Base-by-base conservation (phyloP, 2,888 invertebrate genomes). In the Philhelius pedissequus region DNA sequence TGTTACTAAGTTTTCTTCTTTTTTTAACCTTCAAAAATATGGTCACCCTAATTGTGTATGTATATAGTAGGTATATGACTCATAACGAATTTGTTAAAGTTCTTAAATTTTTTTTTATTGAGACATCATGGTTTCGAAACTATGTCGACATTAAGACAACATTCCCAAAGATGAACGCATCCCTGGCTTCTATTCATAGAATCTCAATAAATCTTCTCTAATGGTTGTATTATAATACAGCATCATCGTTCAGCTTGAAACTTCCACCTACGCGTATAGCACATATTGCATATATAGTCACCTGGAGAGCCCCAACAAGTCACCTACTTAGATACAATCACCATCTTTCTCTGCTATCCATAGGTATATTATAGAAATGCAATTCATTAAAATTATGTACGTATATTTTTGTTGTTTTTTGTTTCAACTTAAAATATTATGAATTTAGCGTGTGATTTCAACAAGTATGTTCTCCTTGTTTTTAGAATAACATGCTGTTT, bases 191-290 rank as follows among this genome's bases (percentile, higher is more conserved):
- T 60, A 52, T 73, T 73, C 32, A 40, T 43, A 64, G 64, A 22
- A 5, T 18, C n/a, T 54, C 43, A 74, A 64, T 74, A 74, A 74
- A 74, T 74, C 52, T 64, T 74, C 11, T 54, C 52, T 64, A 64
- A 64, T 32, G 32, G 15, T 11, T 48, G 32, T 48, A 43, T 48
- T 32, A n/a, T 13, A 35, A 35, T 4, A 35, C 32, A 35, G 4
- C 43, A 43, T 50, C 30, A 38, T 32, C 35, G 48, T 48, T 71
- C 35, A 60, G 35, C 18, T 58, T 32, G 40, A 35, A 27, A 43
- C 43, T 62, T 43, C 62, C 62, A 43, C 62, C 62, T 62, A 62
- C 62, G 43, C 62, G 2, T 27, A n/a, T n/a, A 30, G 43, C 18
- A 25, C 25, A 40, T 11, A 60, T 20, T 30, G 8, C 22, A 11